Evolutionary conservation across 2,113 vertebrate genomes (phyloP), one percentile per base, ranked within the genome.

Genomic region (Clarias batrachus): DNA sequence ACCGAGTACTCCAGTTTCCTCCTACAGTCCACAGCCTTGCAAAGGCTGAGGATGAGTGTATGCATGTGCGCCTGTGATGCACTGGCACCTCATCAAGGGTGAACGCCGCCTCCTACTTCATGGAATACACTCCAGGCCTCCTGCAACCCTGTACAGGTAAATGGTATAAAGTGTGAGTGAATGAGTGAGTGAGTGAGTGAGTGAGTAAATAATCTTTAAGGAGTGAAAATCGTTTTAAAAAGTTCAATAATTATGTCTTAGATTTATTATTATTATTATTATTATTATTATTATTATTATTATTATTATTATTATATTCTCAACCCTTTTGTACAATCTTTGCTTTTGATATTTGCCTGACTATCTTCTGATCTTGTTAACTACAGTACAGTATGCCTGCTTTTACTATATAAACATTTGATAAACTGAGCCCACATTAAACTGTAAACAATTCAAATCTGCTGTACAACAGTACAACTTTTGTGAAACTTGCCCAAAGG

Each of bases 381-480:
- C 1, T 27, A 48, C 25, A 13, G 25, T 48, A 48, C 25, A n/a
- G 63, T 48, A 48, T 48, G 48, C 17, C 66, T 70, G 66, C 17
- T 17, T 59, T 59, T 17, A 33, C 14, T 17, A 33, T 14, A 7
- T 84, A 80, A 62, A 86, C 16, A 17, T 63, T 62, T 56, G 77
- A 52, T 33, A 21, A 59, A 68, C 30, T 76, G 41, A 73, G 23
- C 25, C 76, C 48, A 59, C 52, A 48, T 21, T 57, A 41, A 30
- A 27, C 7, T 17, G 2, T 4, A 27, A 74, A 1, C 52, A 74
- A 52, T 89, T 54, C 70, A 74, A 41, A 89, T 87, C 62, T n/a
- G 30, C 30, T 17, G 68, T 89, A 19, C 66, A 62, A 70, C 11
- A 89, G 73, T 70, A 63, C 37, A 60, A 21, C 4, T 11, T 79